Evolutionary conservation across 2,888 invertebrate genomes (phyloP).

Genomic region (Griposia aprilina): DNA sequence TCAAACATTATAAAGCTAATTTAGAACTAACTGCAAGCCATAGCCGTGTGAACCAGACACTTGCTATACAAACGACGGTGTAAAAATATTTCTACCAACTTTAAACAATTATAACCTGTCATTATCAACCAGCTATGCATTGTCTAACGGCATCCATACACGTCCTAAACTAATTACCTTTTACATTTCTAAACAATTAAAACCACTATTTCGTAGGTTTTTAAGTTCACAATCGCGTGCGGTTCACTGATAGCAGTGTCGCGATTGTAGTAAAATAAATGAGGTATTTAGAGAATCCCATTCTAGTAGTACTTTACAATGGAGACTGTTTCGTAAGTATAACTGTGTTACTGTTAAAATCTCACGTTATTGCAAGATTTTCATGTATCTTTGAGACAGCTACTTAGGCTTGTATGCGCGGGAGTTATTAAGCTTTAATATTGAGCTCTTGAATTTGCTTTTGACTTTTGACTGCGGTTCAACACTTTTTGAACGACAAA

Average conservation of each 20-base stretch:
- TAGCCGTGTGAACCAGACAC: conserved; percentile 35
- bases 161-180: conserved; percentile 64
- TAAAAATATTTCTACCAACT: conserved; percentile 37
- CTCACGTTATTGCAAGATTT: conserved; percentile 59
- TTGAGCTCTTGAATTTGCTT: neutral
- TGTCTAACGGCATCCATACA: conserved; percentile 62
- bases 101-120: conserved; percentile 58
- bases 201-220: neutral
- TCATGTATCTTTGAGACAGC: conserved; percentile 29
- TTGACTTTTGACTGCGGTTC: neutral
- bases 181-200: conserved; percentile 31
- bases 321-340: conserved; percentile 51
- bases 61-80: conserved; percentile 15
- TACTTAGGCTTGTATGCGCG: conserved; percentile 21
- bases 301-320: conserved; percentile 56
- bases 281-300: conserved; percentile 67
- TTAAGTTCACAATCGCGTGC: conserved; percentile 45
- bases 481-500: neutral
- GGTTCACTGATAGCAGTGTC: conserved; percentile 26
- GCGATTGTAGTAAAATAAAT: conserved; percentile 60
- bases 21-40: conserved; percentile 18
- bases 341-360: conserved; percentile 48
- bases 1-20: conserved; percentile 2
- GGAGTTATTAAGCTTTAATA: neutral
- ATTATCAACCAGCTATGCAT: conserved; percentile 62